Base-by-base conservation (phyloP, 2,888 invertebrate species). In the Meiosimyza decipiens region DNA sequence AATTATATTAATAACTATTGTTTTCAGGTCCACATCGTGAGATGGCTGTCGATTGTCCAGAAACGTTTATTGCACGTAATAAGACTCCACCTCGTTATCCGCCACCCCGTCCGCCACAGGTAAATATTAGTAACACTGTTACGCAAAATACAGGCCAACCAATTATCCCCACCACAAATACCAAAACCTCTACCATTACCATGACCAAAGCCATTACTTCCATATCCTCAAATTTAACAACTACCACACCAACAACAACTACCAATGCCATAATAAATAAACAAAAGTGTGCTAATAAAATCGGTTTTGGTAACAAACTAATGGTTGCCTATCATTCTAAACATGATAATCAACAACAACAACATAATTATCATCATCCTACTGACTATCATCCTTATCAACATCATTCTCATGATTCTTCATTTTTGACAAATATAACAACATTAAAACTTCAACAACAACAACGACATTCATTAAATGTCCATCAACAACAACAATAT, bases 1-100 rank as follows among this genome's bases (percentile, higher is more conserved):
- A 3, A 12, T 28, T 69, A 40, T 71, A 55, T 72, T 7, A 47
- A 15, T 22, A 22, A 22, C 1, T 22, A n/a, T 69, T 15, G 0
- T 52, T 88, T 89, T 76, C 88, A 90, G 94, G 94, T 88, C 95
- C 95, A 84, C 97, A 97, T 90, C 93, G 98, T 86, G 98, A 98
- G 92, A 96, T 98, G 95, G 97, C 98, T 86, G 97, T 98, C 88
- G 98, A 98, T 89, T 97, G 97, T 83, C 98, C 98, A 84, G 97
- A 97, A 87, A 94, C 93, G 82, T 97, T 97, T 90, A 92, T 96
- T 84, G 95, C 94, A 79, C 90, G 94, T 83, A 94, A 94, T 88
- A 97, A 97, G 89, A 95, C 95, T 78, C 95, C 96, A 59, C 97
- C 96, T 54, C 91, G 95, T 82, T 96, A 95, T 90, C 95, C 95